Base-by-base conservation (phyloP, 2,797 vertebrate species). In the Mergus octosetaceus region DNA sequence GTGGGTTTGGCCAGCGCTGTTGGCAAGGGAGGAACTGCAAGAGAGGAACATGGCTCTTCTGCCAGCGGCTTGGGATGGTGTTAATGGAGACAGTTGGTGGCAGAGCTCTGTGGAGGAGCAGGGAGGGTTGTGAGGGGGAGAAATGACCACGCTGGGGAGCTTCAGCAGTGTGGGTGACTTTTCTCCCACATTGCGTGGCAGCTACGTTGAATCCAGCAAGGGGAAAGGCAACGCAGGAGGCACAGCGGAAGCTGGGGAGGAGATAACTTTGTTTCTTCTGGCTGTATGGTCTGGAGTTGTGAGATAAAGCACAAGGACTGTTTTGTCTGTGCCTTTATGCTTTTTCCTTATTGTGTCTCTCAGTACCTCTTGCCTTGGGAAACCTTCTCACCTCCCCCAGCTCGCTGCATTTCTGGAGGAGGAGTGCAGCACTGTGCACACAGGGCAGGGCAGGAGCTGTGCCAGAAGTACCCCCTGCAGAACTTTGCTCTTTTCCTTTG, bases 71-170 rank as follows among this genome's bases (percentile, higher is more conserved):
- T 64, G 65, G 27, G 22, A 21, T 78, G 34, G 28, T 32, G 21
- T n/a, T 73, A 47, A 73, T 56, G 61, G 61, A 73, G 13, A 49
- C 47, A 78, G 38, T 36, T 36, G 27, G 41, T 70, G 78, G 28
- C 60, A 88, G 74, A 90, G 58, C 34, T 51, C 8, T 10, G 5
- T 41, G 16, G 43, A 36, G 38, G 38, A 20, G 14, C 25, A 45
- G 62, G 34, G 30, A 21, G 34, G 25, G 27, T 65, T 78, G 61
- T 30, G 19, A 1, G 4, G 69, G 51, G 34, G 25, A 71, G 70
- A 51, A 64, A 14, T 11, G 10, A 13, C 41, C 2, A 0, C 1
- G 2, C 0, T 68, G 62, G 10, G 36, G 38, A 74, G 12, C 61
- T 74, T 77, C 38, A 18, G 4, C 45, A 45, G 20, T 6, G 54